A percentile compares a stretch with the other conserved stretches of the same genome.
Evolutionary conservation across 2,888 invertebrate genomes (phyloP).

Genomic region (Linyphia triangularis): DNA sequence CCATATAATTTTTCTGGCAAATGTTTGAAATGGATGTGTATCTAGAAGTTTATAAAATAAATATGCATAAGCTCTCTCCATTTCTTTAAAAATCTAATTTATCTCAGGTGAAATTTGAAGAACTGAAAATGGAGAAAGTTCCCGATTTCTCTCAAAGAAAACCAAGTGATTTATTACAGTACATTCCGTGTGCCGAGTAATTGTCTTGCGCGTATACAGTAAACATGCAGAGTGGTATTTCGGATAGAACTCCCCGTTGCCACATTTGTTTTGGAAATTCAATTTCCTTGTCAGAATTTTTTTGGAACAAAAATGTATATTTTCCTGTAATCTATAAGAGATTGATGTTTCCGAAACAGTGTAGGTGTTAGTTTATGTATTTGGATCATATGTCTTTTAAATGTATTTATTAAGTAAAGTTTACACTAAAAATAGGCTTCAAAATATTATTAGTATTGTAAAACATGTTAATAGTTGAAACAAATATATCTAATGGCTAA

Average conservation of each 20-base stretch:
- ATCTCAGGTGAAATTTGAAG: background rate
- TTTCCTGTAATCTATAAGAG: background rate
- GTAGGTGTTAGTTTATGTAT: too few species aligned
- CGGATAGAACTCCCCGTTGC: background rate
- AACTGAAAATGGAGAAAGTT: background rate
- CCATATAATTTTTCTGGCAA: too few species aligned
- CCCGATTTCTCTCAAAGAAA: background rate
- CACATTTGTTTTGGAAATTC: background rate
- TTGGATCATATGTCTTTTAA: too few species aligned
- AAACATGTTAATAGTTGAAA: too few species aligned
- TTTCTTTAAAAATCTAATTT: background rate
- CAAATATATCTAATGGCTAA: too few species aligned
- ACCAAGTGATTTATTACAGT: background rate
- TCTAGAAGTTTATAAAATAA: too few species aligned
- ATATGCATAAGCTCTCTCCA: background rate
- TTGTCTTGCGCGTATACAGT: background rate
- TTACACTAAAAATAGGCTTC: too few species aligned
- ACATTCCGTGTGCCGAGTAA: background rate
- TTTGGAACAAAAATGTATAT: background rate
- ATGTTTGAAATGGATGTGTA: too few species aligned
- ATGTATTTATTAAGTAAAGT: too few species aligned
- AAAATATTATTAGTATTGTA: too few species aligned
- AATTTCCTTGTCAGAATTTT: background rate
- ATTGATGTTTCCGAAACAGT: too few species aligned
- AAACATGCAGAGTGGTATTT: background rate